phyloP scores from a whole-genome alignment of 2,888 invertebrate species.

The Taphrorychus bicolor region DNA sequence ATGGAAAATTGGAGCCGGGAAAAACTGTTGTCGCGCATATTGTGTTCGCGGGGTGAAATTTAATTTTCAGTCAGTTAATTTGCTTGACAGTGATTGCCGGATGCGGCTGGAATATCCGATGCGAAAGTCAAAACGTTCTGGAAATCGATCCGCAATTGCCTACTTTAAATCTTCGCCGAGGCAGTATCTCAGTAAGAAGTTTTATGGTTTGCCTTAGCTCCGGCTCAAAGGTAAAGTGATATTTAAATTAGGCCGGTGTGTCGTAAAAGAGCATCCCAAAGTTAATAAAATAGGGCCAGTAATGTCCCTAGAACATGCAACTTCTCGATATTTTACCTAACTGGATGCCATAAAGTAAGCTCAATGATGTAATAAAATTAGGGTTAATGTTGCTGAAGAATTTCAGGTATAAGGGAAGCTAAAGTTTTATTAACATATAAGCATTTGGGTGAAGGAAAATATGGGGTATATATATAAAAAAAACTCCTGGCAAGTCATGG shows the following conservation, averaged over 20 bases:
- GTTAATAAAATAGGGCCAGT: conserved; percentile 43
- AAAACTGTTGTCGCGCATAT: conserved; percentile 37
- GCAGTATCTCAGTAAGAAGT: conserved; percentile 2
- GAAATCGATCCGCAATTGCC: neutral
- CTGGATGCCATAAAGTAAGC: conserved; percentile 21
- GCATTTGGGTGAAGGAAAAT: too few species aligned
- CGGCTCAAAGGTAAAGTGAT: conserved; percentile 39
- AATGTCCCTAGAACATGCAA: conserved; percentile 44
- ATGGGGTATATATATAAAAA: too few species aligned
- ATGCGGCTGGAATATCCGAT: conserved; percentile 17
- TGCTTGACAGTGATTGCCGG: conserved; percentile 22
- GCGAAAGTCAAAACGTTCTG: neutral
- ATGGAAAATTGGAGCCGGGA: conserved; percentile 39
- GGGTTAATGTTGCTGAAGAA: conserved; percentile 21
- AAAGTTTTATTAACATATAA: too few species aligned
- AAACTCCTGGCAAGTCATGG: too few species aligned
- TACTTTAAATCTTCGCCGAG: neutral
- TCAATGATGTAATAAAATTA: conserved; percentile 32
- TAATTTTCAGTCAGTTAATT: conserved; percentile 37
- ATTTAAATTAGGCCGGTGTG: conserved; percentile 44
- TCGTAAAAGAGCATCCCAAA: conserved; percentile 44
- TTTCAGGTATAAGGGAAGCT: too few species aligned
- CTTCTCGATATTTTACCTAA: conserved; percentile 20
- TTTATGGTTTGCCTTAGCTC: conserved; percentile 15
- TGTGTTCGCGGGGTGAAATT: conserved; percentile 25